These are phyloP conservation scores for Zoanthus solanderi DNA, from an alignment of 92 coral and sea anemone species.

Conservation along the genomic window DNA sequence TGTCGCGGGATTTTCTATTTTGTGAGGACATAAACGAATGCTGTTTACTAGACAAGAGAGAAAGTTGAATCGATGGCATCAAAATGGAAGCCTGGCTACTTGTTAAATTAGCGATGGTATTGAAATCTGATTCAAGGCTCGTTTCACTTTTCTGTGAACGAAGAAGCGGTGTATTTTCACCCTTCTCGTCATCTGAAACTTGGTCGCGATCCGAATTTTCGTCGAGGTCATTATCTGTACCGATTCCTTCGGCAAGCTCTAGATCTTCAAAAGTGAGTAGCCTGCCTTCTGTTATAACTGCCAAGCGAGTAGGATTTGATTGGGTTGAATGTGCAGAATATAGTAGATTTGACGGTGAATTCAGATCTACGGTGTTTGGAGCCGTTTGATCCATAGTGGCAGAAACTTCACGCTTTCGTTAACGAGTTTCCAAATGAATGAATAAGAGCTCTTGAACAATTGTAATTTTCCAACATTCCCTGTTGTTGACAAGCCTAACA, in stretches of 20 bases:
- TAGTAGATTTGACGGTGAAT: background rate
- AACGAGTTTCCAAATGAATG: background rate
- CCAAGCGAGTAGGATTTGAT: constrained; percentile 6
- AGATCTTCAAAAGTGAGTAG: constrained; percentile 36
- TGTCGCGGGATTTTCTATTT: constrained; percentile 14
- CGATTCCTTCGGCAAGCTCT: constrained; percentile 16
- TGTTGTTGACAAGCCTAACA: constrained; percentile 28
- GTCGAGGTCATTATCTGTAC: background rate
- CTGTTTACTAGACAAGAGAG: constrained; percentile 65
- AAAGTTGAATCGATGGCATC: constrained; percentile 90
- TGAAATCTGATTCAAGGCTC: constrained; percentile 29
- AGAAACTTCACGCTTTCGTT: background rate
- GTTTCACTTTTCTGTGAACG: constrained; percentile 25
- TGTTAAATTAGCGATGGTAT: constrained; percentile 42
- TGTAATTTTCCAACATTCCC: background rate
- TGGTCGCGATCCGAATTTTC: constrained; percentile 7
- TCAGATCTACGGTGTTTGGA: background rate
- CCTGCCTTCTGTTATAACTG: constrained; percentile 31
- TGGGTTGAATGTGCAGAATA: constrained; percentile 13
- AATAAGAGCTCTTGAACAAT: background rate
- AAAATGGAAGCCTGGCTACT: constrained; percentile 88
- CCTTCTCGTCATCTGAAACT: constrained; percentile 22
- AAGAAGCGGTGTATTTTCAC: constrained; percentile 22
- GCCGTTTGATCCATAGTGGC: background rate
- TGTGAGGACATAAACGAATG: constrained; percentile 2